Evolutionary conservation across 2,888 invertebrate species (phyloP).

Genomic region (Microplitis deprimator): DNA sequence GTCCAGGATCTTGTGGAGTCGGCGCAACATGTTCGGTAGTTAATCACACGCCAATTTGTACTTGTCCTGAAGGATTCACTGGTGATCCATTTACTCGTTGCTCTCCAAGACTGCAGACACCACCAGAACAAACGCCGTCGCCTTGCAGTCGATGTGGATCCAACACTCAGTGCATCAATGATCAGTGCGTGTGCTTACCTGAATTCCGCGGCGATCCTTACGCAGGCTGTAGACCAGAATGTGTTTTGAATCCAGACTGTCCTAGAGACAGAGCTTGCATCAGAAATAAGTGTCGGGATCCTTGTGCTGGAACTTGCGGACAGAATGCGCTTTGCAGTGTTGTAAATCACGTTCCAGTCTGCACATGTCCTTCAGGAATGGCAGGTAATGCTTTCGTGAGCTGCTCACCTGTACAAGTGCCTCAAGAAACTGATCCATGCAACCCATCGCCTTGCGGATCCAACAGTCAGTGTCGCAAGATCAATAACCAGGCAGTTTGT

Average conservation of each 20-base stretch:
- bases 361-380: constrained; percentile 77
- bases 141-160: constrained; percentile 72
- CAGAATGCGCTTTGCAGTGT: constrained; percentile 76
- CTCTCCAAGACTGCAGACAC: constrained; percentile 72
- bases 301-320: constrained; percentile 78
- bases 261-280: constrained; percentile 75
- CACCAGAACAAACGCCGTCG: constrained; percentile 53
- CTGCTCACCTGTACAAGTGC: constrained; percentile 74
- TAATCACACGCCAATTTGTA: constrained; percentile 72
- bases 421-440: constrained; percentile 72
- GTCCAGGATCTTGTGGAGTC: constrained; percentile 72
- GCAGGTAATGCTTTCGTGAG: constrained; percentile 81
- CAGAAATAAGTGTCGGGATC: constrained; percentile 76
- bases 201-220: constrained; percentile 70
- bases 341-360: constrained; percentile 75
- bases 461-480: constrained; percentile 78
- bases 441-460: constrained; percentile 80
- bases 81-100: constrained; percentile 86
- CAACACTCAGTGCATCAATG: constrained; percentile 68
- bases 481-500: constrained; percentile 78
- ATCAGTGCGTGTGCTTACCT: constrained; percentile 68
- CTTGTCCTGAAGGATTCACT: constrained; percentile 76
- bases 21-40: constrained; percentile 71
- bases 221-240: constrained; percentile 75
- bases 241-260: constrained; percentile 77